phyloP scores from a whole-genome alignment of 2,113 vertebrate species.

The Heliornis fulica region DNA sequence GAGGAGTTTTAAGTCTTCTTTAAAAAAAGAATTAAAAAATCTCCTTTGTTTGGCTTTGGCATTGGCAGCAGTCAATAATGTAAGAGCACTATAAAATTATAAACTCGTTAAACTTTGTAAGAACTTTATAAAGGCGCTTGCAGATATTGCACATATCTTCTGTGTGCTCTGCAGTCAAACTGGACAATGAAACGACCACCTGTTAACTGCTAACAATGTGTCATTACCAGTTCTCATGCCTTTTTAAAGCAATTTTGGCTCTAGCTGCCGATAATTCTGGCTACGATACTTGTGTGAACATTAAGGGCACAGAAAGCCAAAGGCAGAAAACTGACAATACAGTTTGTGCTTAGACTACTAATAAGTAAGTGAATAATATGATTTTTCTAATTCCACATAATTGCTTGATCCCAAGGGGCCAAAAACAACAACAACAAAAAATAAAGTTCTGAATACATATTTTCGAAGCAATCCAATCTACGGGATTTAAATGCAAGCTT shows the following conservation, averaged over 20 bases:
- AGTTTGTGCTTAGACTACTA: conserved; percentile 79
- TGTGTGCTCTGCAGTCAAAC: conserved; percentile 76
- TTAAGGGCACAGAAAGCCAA: conserved; percentile 81
- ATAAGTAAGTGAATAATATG: conserved; percentile 75
- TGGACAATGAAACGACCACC: conserved; percentile 85
- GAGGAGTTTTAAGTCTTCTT: conserved; percentile 54
- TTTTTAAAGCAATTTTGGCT: conserved; percentile 83
- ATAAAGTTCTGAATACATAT: conserved; percentile 68
- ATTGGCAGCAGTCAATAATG: conserved; percentile 51
- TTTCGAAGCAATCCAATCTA: conserved; percentile 65
- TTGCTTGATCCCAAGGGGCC: conserved; percentile 71
- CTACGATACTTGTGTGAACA: conserved; percentile 80
- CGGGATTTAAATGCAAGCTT: conserved; percentile 57
- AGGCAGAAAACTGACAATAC: conserved; percentile 80
- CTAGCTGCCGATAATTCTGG: conserved; percentile 78
- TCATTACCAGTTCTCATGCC: conserved; percentile 77
- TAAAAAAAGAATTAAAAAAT: too few species aligned
- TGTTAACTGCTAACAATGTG: conserved; percentile 84
- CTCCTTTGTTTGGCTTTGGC: conserved; percentile 66
- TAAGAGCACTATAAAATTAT: conserved; percentile 50
- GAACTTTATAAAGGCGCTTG: conserved; percentile 69
- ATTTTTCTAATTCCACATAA: conserved; percentile 75
- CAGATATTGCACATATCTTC: conserved; percentile 72
- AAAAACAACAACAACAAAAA: conserved; percentile 71
- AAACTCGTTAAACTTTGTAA: conserved; percentile 64